Evolutionary conservation across 2,113 vertebrate species (phyloP), one percentile per base, ranked within the genome.

Genomic region (Esox niger): DNA sequence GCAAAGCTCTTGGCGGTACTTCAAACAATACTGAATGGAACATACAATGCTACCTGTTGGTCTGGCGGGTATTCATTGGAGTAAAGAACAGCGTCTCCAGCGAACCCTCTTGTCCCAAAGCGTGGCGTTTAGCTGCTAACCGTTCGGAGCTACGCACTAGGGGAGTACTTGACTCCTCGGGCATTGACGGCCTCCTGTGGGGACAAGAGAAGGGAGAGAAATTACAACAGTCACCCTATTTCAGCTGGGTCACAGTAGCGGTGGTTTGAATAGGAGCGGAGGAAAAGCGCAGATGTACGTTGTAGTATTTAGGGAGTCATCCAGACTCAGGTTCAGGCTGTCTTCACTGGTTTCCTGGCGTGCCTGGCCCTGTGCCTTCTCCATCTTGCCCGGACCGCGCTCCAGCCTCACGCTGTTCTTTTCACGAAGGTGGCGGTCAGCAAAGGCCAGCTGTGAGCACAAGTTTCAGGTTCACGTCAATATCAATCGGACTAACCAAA

Each of bases 1-100:
- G n/a, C 49, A 17, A 17, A 49, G 20, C 46, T 49, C 13, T 21
- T 3, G 9, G 15, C 2, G n/a, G 49, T 54, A 8, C 4, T 6
- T n/a, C 11, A 6, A 49, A 3, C 46, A 49, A n/a, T 23, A 11
- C 55, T 27, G 4, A 25, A 57, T 11, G 15, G 26, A 57, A 15
- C 1, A 15, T 43, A 3, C 27, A 17, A 59, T 35, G 49, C 33
- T 26, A 82, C 80, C 73, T 80, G 71, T 38, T 78, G 5, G 4
- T 52, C 23, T 79, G 69, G 13, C 80, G 89, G 68, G 49, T 60
- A 33, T 86, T 88, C 71, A 94, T 90, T 3, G 96, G 95, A 0
- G 95, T 96, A 29, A 97, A 97, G 80, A 93, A 96, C 17, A 97
- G 88, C 0, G 93, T 95, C 82, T 95, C 94, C 72, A 94, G 64